These are phyloP conservation scores for Epinotia demarniana DNA, from an alignment of 2,888 invertebrate species.

Conservation along the genomic window DNA sequence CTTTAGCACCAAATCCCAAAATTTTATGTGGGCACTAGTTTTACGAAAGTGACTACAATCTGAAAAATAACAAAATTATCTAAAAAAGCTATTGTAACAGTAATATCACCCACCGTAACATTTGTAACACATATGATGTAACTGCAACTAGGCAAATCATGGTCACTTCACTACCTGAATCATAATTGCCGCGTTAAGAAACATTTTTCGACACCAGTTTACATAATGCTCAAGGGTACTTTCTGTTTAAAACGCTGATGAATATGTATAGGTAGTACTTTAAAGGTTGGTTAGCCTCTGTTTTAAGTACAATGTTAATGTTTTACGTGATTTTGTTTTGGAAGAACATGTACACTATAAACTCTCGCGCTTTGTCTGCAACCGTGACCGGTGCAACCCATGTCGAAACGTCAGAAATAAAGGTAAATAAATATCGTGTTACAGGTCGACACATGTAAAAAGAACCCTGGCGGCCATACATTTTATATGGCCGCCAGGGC, in stretches of 20 bases:
- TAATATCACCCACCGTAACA: constrained; percentile 14
- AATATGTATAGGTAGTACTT: constrained; percentile 1
- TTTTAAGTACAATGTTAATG: neutral
- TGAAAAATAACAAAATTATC: neutral
- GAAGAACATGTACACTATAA: too few relatives aligned
- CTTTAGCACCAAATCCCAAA: too few relatives aligned
- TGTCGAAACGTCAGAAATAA: too few relatives aligned
- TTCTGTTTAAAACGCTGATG: constrained; percentile 25
- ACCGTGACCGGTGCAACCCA: too few relatives aligned
- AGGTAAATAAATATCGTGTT: too few relatives aligned
- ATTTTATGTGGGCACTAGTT: too few relatives aligned
- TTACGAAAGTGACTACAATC: too few relatives aligned
- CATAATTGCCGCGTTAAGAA: neutral
- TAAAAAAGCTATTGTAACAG: neutral
- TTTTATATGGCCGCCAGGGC: too few relatives aligned
- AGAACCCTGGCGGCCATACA: too few relatives aligned
- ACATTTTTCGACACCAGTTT: constrained; percentile 30
- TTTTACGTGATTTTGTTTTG: too few relatives aligned
- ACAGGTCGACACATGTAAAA: too few relatives aligned
- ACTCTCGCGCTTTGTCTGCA: too few relatives aligned
- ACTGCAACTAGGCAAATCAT: constrained; percentile 7
- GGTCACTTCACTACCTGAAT: neutral
- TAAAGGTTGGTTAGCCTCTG: constrained; percentile 8
- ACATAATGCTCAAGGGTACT: constrained; percentile 32
- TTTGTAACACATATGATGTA: constrained; percentile 34